Conservation (phyloP, 2,888 invertebrate genomes). For the Lottia gigantea region DNA sequence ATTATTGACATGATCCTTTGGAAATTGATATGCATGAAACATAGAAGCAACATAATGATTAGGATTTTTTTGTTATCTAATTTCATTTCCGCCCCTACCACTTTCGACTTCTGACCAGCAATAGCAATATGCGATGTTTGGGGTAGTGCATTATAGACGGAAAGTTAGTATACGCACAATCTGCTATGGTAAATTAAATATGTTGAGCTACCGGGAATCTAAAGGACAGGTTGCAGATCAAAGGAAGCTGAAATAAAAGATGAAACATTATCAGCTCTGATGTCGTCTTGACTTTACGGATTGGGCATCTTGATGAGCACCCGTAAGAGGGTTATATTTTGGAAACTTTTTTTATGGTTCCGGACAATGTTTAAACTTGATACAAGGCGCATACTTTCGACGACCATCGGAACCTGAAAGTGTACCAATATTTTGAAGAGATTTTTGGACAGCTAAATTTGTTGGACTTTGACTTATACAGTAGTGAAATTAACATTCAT, state of each 20-base stretch:
- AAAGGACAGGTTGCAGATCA: not conserved
- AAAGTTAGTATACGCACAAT: slow-evolving; percentile 13
- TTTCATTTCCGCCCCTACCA: slow-evolving; percentile 7
- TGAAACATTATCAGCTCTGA: not conserved
- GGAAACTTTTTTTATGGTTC: too few relatives aligned
- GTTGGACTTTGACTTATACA: too few relatives aligned
- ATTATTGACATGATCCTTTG: too few relatives aligned
- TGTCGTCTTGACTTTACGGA: not conserved
- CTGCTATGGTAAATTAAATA: too few relatives aligned
- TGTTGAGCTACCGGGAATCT: not conserved
- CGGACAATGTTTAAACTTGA: too few relatives aligned
- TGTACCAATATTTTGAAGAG: too few relatives aligned
- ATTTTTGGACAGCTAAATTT: too few relatives aligned
- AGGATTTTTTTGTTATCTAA: slow-evolving; percentile 5
- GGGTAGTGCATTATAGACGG: slow-evolving; percentile 2
- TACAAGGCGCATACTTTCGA: too few relatives aligned
- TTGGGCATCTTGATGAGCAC: not conserved
- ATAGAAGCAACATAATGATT: slow-evolving; percentile 12
- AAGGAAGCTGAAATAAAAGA: not conserved
- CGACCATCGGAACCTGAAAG: too few relatives aligned
- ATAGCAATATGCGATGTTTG: slow-evolving; percentile 3
- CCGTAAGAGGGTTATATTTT: too few relatives aligned
- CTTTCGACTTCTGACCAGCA: slow-evolving; percentile 14
- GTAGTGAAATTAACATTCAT: too few relatives aligned
- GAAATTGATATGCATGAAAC: not conserved